Base-by-base conservation (phyloP, 2,113 vertebrate genomes). In the Colistium nudipinnis region DNA sequence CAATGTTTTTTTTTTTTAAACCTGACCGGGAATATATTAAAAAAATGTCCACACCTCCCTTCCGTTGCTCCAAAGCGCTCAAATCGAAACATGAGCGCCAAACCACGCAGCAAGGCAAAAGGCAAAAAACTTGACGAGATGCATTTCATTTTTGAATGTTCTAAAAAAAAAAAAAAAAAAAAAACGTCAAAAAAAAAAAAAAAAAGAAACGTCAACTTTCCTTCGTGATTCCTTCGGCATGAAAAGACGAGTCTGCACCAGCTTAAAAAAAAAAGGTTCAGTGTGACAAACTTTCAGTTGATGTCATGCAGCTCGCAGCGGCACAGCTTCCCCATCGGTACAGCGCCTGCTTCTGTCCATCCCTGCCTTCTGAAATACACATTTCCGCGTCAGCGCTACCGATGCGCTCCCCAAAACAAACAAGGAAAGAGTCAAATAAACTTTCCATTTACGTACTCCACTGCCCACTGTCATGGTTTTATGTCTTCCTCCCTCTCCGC, bases 391-490 rank as follows among this genome's bases (percentile, higher is more conserved):
- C 10, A 24, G 14, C 10, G 31, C 22, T 63, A 59, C 60, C 17
- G 69, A 22, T 44, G 33, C 39, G 38, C 8, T 24, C 56, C 27
- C 1, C 10, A 30, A 9, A 41, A 49, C 31, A 33, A 25, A 59
- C 9, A 53, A n/a, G 13, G 4, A 63, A 55, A 53, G 25, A 52
- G 12, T 14, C 14, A 57, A 59, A 59, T 22, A 60, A 71, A 69
- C 27, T 12, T 22, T 7, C 7, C 6, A 41, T 62, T 56, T 63
- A 16, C 49, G 45, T 62, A 54, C 28, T 13, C 22, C 9, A 64
- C 8, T 4, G 64, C 57, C 43, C 45, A 20, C 33, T 64, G 33
- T 78, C 51, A 22, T 68, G 10, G n/a, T 47, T n/a, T 27, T 45
- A n/a, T n/a, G n/a, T 4, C 41, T 60, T 16, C 36, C 64, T 70